These are phyloP conservation scores for Vireo griseus DNA, from an alignment of 2,797 vertebrate genomes.

Conservation along the genomic window DNA sequence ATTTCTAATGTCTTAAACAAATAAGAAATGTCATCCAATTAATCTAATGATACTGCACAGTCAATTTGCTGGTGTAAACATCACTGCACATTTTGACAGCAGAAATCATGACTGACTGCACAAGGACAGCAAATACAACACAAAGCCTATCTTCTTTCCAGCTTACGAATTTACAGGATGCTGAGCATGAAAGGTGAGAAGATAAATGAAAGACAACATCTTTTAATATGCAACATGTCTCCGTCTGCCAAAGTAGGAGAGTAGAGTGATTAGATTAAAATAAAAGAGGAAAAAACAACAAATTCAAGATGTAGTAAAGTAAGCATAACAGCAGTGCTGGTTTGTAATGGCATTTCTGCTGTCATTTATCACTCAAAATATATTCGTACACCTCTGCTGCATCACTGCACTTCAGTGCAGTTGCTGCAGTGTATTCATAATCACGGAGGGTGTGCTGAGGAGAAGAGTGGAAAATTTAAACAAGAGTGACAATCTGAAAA, in stretches of 20 bases:
- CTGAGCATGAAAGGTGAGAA: not conserved
- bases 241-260: not conserved
- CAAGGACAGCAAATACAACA: not conserved
- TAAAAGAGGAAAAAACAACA: not conserved
- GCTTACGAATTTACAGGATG: not conserved
- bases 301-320: not conserved
- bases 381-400: not conserved
- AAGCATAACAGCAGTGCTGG: not conserved
- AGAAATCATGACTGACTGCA: conserved; percentile 19
- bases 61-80: conserved; percentile 14
- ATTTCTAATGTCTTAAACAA: not conserved
- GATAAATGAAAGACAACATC: not conserved
- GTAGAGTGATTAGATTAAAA: not conserved
- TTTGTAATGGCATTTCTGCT: not conserved
- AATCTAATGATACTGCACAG: not conserved
- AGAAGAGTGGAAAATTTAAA: not conserved
- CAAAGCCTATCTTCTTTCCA: not conserved
- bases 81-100: not conserved
- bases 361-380: not conserved
- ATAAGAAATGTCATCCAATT: not conserved
- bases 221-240: not conserved
- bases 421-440: not conserved
- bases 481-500: not conserved
- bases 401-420: not conserved
- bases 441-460: not conserved